Base-by-base conservation (phyloP, 2,113 vertebrate genomes). In the Nothobranchius furzeri region DNA sequence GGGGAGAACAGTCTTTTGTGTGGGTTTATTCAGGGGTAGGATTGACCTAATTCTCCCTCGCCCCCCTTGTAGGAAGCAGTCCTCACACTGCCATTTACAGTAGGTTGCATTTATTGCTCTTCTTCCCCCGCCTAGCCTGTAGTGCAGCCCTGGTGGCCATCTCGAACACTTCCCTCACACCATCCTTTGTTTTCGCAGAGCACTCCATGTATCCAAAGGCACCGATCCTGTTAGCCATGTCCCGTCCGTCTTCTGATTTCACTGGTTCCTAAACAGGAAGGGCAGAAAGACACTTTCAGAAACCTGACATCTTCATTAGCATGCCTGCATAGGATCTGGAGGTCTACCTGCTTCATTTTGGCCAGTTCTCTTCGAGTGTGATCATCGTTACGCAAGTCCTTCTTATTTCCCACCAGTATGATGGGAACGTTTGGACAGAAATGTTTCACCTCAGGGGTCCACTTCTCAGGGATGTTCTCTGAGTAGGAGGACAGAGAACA, bases 401-500 rank as follows among this genome's bases (percentile, higher is more conserved):
- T 99, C 91, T 99, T 99, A 88, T 99, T 99, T 83, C 96, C 98
- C 88, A 99, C 98, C 78, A 99, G 93, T 81, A 99, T 99, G 75
- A 99, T 99, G 85, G 98, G 98, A 90, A 99, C 96, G 0, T 98
- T 99, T 61, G 98, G 98, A 79, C 98, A 99, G 91, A 99, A 99
- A 90, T 99, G 98, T 92, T 99, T 99, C 74, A 99, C 98, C 88
- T 99, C 98, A 0, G 98, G 98, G 78, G 97, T 99, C 97, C 96
- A 99, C 75, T 99, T 99, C 89, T 99, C 98, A 73, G 98, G 98
- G 87, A 99, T 99, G 91, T 99, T 99, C 93, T 99, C 98, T 99
- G 66, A 58, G 80, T 24, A 56, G 68, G 0, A 17, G 17, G 43
- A 82, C 15, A 66, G 53, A 35, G 60, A 9, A 57, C n/a, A 47